Percentiles rank a stretch among this genome's conserved stretches.
Conservation (phyloP, 2,888 invertebrate genomes). For the Chorisops tibialis region DNA sequence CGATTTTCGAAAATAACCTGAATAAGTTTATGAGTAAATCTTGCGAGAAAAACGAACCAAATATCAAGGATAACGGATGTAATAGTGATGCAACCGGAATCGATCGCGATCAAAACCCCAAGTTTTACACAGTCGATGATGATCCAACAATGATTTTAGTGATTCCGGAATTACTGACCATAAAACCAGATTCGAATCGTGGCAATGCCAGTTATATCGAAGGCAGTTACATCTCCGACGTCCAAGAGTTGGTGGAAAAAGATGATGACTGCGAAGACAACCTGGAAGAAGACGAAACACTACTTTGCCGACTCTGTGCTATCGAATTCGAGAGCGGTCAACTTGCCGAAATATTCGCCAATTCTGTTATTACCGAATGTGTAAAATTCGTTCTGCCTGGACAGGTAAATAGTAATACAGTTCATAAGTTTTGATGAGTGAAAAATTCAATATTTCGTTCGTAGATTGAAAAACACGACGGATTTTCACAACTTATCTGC, state of each 20-base stretch:
- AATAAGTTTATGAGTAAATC: background rate
- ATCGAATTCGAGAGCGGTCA: background rate
- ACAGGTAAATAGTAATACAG: background rate
- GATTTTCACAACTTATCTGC: slow-evolving; percentile 25
- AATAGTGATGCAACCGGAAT: background rate
- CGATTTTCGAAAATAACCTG: slow-evolving; percentile 32
- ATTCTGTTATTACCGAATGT: background rate
- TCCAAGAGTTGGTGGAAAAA: too few relatives aligned
- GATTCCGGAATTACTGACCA: background rate
- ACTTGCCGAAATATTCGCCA: slow-evolving; percentile 21
- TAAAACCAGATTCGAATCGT: too few relatives aligned
- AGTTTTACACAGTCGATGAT: background rate
- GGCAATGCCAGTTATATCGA: background rate
- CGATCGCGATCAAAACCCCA: background rate
- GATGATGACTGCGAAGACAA: background rate
- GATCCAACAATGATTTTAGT: background rate
- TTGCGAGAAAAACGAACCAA: too few relatives aligned
- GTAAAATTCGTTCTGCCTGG: slow-evolving; percentile 5
- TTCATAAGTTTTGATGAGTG: background rate
- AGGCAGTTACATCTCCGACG: background rate
- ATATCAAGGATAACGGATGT: too few relatives aligned
- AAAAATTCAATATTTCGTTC: background rate
- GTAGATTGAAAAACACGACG: slow-evolving; percentile 26
- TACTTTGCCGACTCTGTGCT: slow-evolving; percentile 27
- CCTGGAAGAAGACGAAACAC: background rate